Percentiles rank a stretch among this genome's conserved stretches.
Evolutionary conservation across 1,140 invertebrate species (phyloP).

Genomic region (Plectrocnemia conspersa): DNA sequence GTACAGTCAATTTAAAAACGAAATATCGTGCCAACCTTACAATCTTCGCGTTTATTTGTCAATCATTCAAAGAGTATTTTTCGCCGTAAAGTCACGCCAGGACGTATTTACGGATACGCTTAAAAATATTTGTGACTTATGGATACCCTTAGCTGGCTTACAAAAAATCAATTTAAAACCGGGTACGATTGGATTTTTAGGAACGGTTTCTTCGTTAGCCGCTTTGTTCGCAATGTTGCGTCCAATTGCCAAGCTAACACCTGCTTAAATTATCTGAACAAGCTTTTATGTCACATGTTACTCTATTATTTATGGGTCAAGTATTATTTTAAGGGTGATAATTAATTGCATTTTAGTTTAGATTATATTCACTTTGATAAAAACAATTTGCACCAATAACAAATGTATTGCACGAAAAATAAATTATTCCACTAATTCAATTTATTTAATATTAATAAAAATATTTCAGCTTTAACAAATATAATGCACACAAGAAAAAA

Average conservation of each 20-base stretch:
- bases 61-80: slow-evolving; percentile 18
- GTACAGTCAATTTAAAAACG: slow-evolving; percentile 9
- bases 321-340: too few species aligned
- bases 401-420: too few species aligned
- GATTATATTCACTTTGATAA: too few species aligned
- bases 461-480: too few species aligned
- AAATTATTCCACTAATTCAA: too few species aligned
- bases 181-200: slow-evolving; percentile 65
- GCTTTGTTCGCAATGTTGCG: slow-evolving; percentile 64
- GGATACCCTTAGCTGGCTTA: slow-evolving; percentile 67
- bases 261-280: slow-evolving; percentile 40
- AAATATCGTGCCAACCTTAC: slow-evolving; percentile 12
- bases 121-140: slow-evolving; percentile 74
- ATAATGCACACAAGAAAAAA: too few species aligned
- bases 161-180: slow-evolving; percentile 64
- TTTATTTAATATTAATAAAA: too few species aligned
- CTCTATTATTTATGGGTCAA: too few species aligned
- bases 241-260: slow-evolving; percentile 56
- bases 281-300: too few species aligned
- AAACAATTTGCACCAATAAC: too few species aligned
- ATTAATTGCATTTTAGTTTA: too few species aligned
- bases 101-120: slow-evolving; percentile 65
- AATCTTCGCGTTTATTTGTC: slow-evolving; percentile 12
- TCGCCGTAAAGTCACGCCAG: slow-evolving; percentile 44
- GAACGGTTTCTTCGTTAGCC: slow-evolving; percentile 65